Evolutionary conservation across 2,797 vertebrate species (phyloP), one percentile per base, ranked within the genome.

Genomic region (Eleutherodactylus coqui): DNA sequence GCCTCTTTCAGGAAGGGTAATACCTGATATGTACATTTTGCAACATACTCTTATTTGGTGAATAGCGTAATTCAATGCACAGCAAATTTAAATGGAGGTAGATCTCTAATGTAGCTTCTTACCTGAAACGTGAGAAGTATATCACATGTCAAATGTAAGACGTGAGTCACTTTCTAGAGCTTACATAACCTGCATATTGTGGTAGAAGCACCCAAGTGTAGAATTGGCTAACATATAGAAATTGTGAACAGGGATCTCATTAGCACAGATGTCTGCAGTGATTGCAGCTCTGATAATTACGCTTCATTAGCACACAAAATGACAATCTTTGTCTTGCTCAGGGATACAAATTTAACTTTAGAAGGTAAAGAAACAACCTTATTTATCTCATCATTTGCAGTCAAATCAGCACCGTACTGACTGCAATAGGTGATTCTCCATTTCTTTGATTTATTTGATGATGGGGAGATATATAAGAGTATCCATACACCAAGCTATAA

Each of bases 281-380:
- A 75, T 86, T 86, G 79, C 85, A 86, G 79, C 85, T 86, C 72
- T 77, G 85, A 86, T 86, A 86, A 82, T 86, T 86, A 70, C 79
- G 76, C 79, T 64, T 81, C 72, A 86, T 86, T 86, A 82, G 73
- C 72, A 70, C 72, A 82, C 47, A 86, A 82, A 82, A 86, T 82
- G 73, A 55, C 79, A 77, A 82, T 77, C 72, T 77, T 82, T 60
- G 34, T 86, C 58, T 82, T 86, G 79, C 79, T 80, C 60, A 58
- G 51, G 78, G 79, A 69, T 27, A 82, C 32, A 67, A 81, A 75
- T 86, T 47, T 67, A 75, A 81, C 81, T 77, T 21, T n/a, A 51
- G 72, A 77, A 86, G 72, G 34, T 86, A 58, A 19, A 24, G 32
- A 27, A 27, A 69, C n/a, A 43, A 60, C 69, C 73, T 76, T 49